Evolutionary conservation across 2,797 vertebrate genomes (phyloP).

Genomic region (Phataginus tricuspis): DNA sequence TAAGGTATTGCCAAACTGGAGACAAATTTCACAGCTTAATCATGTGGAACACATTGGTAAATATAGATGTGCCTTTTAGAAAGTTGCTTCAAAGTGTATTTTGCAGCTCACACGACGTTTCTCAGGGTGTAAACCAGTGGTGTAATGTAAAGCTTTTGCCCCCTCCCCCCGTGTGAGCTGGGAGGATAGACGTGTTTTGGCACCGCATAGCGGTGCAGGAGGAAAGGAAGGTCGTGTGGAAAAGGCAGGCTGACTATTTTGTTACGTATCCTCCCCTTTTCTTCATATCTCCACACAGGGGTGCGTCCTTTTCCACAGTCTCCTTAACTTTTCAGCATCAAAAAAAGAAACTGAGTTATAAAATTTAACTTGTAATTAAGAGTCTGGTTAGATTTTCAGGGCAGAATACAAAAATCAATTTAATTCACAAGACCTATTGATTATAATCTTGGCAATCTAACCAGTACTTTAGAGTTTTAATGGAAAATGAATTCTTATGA

Average conservation of each 20-base stretch:
- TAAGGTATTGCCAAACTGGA: conserved; percentile 83
- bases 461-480: neutral
- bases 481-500: neutral
- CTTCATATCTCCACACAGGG: neutral
- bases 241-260: neutral
- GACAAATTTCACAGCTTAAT: conserved; percentile 82
- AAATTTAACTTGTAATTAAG: conserved; percentile 33
- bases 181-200: conserved; percentile 53
- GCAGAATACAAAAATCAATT: neutral
- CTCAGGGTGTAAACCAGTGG: conserved; percentile 80
- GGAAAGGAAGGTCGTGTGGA: neutral
- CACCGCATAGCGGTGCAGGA: neutral
- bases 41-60: conserved; percentile 84
- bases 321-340: neutral
- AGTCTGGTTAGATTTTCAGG: conserved; percentile 38
- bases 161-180: conserved; percentile 16
- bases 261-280: neutral
- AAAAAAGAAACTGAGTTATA: neutral
- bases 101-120: conserved; percentile 77
- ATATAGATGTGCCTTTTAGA: conserved; percentile 84
- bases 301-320: neutral
- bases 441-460: neutral
- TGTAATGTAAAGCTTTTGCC: conserved; percentile 76
- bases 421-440: neutral
- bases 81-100: conserved; percentile 81